Evolutionary conservation across 2,888 invertebrate genomes (phyloP).

Genomic region (Dermolepida albohirtum): DNA sequence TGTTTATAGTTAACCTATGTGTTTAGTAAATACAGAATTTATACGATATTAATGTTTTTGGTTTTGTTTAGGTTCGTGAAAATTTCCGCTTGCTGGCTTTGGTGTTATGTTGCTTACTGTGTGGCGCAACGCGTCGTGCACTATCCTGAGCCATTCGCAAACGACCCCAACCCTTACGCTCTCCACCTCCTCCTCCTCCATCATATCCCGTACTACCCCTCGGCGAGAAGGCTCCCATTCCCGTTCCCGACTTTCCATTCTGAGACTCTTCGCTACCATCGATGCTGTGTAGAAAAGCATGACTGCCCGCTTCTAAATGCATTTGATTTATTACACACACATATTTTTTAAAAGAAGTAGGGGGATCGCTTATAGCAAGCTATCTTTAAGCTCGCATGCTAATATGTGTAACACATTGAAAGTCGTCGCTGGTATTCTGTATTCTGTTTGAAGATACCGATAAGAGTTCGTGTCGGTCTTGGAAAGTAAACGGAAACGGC

Average conservation of each 20-base stretch:
- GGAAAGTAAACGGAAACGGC: slow-evolving; percentile 48
- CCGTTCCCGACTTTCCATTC: slow-evolving; percentile 18
- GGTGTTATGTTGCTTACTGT: not conserved
- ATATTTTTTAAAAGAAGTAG: slow-evolving; percentile 54
- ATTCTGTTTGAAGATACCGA: slow-evolving; percentile 62
- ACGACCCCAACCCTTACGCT: not conserved
- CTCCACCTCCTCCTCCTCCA: not conserved
- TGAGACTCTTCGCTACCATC: slow-evolving; percentile 20
- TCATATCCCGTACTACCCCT: not conserved
- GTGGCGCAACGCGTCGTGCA: slow-evolving; percentile 5
- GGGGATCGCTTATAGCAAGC: slow-evolving; percentile 46
- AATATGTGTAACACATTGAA: slow-evolving; percentile 56
- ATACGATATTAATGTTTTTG: slow-evolving; percentile 10
- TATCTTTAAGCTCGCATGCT: slow-evolving; percentile 54
- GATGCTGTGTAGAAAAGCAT: slow-evolving; percentile 21
- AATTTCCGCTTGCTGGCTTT: slow-evolving; percentile 19
- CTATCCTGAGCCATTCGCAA: not conserved
- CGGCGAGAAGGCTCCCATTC: not conserved
- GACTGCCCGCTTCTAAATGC: slow-evolving; percentile 49
- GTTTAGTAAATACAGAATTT: too few species aligned
- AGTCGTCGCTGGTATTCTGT: slow-evolving; percentile 56
- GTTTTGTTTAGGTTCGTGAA: slow-evolving; percentile 22
- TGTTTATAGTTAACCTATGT: too few species aligned
- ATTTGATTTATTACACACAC: slow-evolving; percentile 59
- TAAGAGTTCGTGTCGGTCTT: slow-evolving; percentile 54